A percentile compares a stretch with the other conserved stretches of the same genome.
These are phyloP conservation scores for Chaetops frenatus DNA, from an alignment of 2,113 vertebrate species.

Conservation along the genomic window DNA sequence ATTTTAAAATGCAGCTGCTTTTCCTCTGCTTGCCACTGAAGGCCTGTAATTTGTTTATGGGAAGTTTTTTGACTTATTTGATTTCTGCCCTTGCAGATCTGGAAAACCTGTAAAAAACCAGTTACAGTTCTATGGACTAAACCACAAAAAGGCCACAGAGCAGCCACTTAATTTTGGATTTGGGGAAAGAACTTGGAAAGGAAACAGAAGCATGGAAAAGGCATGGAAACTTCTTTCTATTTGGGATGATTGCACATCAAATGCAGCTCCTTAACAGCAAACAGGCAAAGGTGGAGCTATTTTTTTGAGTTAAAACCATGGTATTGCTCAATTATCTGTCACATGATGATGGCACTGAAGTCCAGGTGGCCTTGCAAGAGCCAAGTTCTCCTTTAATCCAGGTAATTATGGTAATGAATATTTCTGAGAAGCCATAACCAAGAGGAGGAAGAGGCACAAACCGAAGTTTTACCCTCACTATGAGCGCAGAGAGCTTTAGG, in stretches of 20 bases:
- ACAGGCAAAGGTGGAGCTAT: neutral
- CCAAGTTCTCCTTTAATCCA: neutral
- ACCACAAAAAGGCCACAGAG: neutral
- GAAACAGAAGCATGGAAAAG: neutral
- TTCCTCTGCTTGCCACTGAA: neutral
- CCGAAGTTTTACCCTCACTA: neutral
- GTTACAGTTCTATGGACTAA: neutral
- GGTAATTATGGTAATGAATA: neutral
- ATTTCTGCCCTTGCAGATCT: neutral
- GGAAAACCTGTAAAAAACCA: neutral
- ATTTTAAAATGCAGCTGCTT: neutral
- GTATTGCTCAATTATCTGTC: neutral
- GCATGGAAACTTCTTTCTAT: neutral
- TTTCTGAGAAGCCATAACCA: neutral
- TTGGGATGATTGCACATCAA: fast-evolving
- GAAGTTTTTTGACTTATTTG: neutral
- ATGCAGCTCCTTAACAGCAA: neutral
- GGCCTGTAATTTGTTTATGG: neutral
- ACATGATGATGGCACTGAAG: fast-evolving
- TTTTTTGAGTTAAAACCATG: neutral
- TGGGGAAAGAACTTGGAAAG: neutral
- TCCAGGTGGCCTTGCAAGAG: neutral
- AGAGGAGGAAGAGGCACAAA: neutral
- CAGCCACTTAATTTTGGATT: neutral
- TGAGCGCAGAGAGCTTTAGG: neutral